Evolutionary conservation across 2,797 vertebrate genomes (phyloP).

Genomic region (Gallirallus australis): DNA sequence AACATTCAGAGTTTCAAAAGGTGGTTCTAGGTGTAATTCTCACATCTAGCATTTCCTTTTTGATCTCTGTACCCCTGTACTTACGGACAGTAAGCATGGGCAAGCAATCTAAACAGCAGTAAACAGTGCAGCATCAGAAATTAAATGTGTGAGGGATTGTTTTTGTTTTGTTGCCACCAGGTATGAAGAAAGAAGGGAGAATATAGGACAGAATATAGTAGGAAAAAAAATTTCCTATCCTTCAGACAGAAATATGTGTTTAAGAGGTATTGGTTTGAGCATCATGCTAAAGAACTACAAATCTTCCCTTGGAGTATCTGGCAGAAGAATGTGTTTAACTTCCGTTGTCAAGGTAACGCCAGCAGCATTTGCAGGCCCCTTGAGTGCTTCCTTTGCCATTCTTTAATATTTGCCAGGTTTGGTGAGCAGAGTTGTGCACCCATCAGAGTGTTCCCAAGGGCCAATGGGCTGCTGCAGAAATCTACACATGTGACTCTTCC

Average conservation of each 20-base stretch:
- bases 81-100: rapidly evolving
- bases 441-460: background rate
- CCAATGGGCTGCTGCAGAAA: background rate
- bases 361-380: background rate
- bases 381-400: background rate
- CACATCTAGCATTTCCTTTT: background rate
- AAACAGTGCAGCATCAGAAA: background rate
- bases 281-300: background rate
- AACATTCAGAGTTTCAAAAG: background rate
- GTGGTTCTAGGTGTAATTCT: background rate
- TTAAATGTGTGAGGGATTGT: rapidly evolving
- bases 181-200: background rate
- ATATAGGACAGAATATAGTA: background rate
- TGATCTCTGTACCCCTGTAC: background rate
- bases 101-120: background rate
- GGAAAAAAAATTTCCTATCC: background rate
- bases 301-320: background rate
- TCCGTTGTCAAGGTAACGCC: background rate
- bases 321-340: background rate
- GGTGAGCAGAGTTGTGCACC: background rate
- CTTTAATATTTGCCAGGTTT: background rate
- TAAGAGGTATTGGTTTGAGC: background rate
- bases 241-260: background rate
- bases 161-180: background rate
- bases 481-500: background rate